These are phyloP conservation scores for Alviniconcha marisindica DNA, from an alignment of 1,140 invertebrate genomes.

Conservation along the genomic window DNA sequence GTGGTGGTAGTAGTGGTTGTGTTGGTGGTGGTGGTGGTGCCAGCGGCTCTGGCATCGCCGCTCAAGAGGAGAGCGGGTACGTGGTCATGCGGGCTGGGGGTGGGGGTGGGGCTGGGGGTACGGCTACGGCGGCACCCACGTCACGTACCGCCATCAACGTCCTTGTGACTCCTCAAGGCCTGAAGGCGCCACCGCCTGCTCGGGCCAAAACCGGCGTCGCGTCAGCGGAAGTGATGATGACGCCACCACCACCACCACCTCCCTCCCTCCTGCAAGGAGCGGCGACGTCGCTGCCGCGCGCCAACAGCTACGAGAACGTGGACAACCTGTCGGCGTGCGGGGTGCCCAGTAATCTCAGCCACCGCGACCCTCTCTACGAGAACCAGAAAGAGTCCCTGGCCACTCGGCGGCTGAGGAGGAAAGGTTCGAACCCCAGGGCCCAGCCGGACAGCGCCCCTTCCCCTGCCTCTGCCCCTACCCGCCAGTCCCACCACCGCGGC, in stretches of 20 bases:
- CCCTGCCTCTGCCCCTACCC: not conserved
- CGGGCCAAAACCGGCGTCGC: not conserved
- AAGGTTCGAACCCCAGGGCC: not conserved
- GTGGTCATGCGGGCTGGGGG: conserved; percentile 8
- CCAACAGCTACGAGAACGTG: conserved; percentile 41
- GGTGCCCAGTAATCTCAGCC: not conserved
- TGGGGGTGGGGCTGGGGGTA: too few relatives aligned
- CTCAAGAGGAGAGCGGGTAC: not conserved
- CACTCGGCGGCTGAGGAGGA: not conserved
- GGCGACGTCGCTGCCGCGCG: conserved; percentile 34
- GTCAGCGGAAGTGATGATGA: not conserved
- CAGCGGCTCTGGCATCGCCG: not conserved
- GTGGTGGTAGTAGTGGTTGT: too few relatives aligned
- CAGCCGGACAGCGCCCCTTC: not conserved
- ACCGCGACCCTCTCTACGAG: conserved; percentile 23
- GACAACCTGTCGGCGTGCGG: conserved; percentile 17
- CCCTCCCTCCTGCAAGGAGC: too few relatives aligned
- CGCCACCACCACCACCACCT: too few relatives aligned
- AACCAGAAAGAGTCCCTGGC: conserved; percentile 28
- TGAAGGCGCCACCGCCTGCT: too few relatives aligned
- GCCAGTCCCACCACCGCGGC: not conserved
- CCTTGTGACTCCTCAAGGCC: too few relatives aligned
- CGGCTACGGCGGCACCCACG: too few relatives aligned
- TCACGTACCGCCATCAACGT: too few relatives aligned
- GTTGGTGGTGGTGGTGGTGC: not conserved